A percentile compares a stretch with the other conserved stretches of the same genome.
phyloP scores from a whole-genome alignment of 2,113 vertebrate genomes.

The Nanorana parkeri region DNA sequence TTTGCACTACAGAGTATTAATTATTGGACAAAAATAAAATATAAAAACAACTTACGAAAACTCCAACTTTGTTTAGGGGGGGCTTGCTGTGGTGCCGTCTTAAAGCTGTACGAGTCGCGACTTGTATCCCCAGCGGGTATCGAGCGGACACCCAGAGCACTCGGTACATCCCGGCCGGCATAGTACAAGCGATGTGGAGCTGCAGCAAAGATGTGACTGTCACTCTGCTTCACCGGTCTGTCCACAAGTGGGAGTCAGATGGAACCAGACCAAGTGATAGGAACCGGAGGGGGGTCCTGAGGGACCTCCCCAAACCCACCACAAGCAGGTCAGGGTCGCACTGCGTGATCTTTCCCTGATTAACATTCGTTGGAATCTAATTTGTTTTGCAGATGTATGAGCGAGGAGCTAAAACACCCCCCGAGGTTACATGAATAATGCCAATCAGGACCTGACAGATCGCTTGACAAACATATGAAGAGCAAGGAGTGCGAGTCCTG shows the following conservation, averaged over 20 bases:
- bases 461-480: no score
- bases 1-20: no score
- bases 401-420: background rate
- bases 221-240: no score
- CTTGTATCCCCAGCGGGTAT: background rate
- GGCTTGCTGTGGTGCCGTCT: constrained; percentile 67
- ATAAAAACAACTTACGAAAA: constrained; percentile 69
- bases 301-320: background rate
- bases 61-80: constrained; percentile 71
- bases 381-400: background rate
- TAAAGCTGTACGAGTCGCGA: background rate
- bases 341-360: background rate
- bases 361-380: constrained; percentile 25
- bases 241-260: constrained; percentile 20
- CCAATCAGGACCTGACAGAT: no score
- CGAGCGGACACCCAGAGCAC: background rate
- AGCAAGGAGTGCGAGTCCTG: no score
- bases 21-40: no score
- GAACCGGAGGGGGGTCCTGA: background rate
- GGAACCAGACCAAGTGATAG: constrained; percentile 4
- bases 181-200: no score
- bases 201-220: no score
- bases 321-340: no score
- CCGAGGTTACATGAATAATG: no score
- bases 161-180: constrained; percentile 5